Evolutionary conservation across 2,888 invertebrate genomes (phyloP).

Genomic region (Melieria picta): DNA sequence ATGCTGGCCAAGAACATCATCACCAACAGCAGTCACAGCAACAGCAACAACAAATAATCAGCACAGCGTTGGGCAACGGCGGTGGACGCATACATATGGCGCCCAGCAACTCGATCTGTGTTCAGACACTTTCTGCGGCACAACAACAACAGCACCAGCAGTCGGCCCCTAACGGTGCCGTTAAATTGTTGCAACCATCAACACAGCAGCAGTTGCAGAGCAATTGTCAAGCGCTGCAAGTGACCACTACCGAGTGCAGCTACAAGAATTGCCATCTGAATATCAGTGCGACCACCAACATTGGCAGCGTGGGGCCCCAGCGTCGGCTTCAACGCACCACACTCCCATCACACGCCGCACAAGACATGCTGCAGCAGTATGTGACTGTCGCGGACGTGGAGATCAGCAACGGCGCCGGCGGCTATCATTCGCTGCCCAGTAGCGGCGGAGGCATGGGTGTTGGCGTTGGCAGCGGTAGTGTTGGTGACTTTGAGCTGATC

Average conservation of each 20-base stretch:
- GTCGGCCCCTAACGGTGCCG: constrained; percentile 17
- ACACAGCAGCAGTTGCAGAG: constrained; percentile 12
- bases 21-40: constrained; percentile 44
- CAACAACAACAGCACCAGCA: constrained; percentile 42
- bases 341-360: constrained; percentile 39
- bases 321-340: constrained; percentile 41
- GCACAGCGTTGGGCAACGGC: constrained; percentile 42
- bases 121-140: constrained; percentile 48
- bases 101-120: constrained; percentile 53
- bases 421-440: constrained; percentile 50
- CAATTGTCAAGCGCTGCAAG: constrained; percentile 40
- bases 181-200: no score
- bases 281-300: constrained; percentile 52
- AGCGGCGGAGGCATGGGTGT: constrained; percentile 28
- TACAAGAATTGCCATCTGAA: constrained; percentile 65
- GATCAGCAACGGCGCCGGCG: constrained; percentile 53
- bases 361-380: constrained; percentile 57
- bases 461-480: constrained; percentile 19
- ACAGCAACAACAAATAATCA: constrained; percentile 46
- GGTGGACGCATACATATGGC: constrained; percentile 47
- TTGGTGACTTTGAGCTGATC: constrained; percentile 47
- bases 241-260: constrained; percentile 56
- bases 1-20: constrained; percentile 42
- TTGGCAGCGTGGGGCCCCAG: constrained; percentile 40
- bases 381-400: constrained; percentile 60